Evolutionary conservation across 2,797 vertebrate genomes (phyloP).

Genomic region (Syngnathus acus): DNA sequence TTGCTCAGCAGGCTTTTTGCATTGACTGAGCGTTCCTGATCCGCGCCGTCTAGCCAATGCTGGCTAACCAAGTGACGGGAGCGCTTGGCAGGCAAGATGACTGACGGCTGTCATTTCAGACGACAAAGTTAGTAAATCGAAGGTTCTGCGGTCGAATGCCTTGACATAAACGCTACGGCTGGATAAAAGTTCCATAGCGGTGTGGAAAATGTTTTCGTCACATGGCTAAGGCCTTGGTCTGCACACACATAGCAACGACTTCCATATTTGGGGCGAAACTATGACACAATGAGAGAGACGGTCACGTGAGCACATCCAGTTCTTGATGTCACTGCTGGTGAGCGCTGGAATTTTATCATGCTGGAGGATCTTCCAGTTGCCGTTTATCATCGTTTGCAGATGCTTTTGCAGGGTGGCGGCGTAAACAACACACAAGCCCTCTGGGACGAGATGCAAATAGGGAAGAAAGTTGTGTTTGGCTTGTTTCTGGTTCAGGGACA

Average conservation of each 20-base stretch:
- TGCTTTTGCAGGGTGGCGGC: neutral
- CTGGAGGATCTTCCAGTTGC: neutral
- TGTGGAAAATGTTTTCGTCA: neutral
- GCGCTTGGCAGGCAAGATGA: slow-evolving; percentile 53
- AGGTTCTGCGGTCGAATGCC: neutral
- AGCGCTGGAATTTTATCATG: slow-evolving; percentile 4
- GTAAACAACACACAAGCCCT: slow-evolving; percentile 1
- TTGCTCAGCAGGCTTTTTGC: slow-evolving; percentile 26
- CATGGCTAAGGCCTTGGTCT: too few relatives aligned
- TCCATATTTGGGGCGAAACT: neutral
- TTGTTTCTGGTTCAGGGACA: neutral
- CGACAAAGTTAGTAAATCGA: neutral
- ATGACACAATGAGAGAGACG: neutral
- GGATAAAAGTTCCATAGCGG: neutral
- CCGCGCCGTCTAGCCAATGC: slow-evolving; percentile 25
- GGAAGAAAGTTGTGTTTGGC: neutral
- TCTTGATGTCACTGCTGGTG: neutral
- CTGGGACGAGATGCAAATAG: neutral
- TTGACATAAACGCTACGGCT: neutral
- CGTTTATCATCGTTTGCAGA: slow-evolving; percentile 9
- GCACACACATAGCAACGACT: neutral
- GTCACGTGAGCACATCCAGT: neutral
- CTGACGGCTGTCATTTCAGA: slow-evolving; percentile 51
- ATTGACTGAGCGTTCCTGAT: slow-evolving; percentile 25
- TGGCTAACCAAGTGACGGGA: slow-evolving; percentile 20